Conservation (phyloP, 2,888 invertebrate species). For the Agapostemon virescens region DNA sequence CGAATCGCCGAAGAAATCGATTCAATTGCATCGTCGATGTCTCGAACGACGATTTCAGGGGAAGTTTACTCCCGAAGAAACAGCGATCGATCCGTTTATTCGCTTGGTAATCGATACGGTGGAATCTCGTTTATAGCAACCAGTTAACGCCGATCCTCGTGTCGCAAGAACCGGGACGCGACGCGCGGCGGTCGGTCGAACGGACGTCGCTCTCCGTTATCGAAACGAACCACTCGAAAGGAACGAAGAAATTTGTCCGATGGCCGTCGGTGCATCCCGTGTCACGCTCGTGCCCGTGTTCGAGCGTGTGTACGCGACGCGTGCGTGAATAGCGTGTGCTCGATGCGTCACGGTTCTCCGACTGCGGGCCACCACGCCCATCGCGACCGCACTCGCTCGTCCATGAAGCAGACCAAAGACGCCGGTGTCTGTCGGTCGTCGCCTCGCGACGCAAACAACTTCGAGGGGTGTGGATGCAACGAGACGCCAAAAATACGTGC, state of each 20-base stretch:
- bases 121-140: background rate
- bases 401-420: slow-evolving; percentile 75
- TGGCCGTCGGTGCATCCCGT: slow-evolving; percentile 42
- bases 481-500: slow-evolving; percentile 56
- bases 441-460: slow-evolving; percentile 32
- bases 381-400: slow-evolving; percentile 75
- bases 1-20: background rate
- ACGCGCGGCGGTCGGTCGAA: no score
- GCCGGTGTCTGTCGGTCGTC: slow-evolving; percentile 45
- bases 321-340: slow-evolving; percentile 62
- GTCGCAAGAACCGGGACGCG: no score
- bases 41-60: background rate
- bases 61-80: background rate
- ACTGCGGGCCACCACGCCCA: slow-evolving; percentile 76
- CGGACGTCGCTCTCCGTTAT: background rate
- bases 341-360: slow-evolving; percentile 71
- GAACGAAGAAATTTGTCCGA: background rate
- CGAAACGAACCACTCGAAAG: background rate
- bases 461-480: slow-evolving; percentile 32
- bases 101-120: background rate
- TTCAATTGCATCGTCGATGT: background rate
- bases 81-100: no score
- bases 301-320: slow-evolving; percentile 32
- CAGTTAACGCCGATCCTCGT: background rate
- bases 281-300: slow-evolving; percentile 56